Base-by-base conservation (phyloP, 2,797 vertebrate species). In the Schizopygopsis pylzovi region DNA sequence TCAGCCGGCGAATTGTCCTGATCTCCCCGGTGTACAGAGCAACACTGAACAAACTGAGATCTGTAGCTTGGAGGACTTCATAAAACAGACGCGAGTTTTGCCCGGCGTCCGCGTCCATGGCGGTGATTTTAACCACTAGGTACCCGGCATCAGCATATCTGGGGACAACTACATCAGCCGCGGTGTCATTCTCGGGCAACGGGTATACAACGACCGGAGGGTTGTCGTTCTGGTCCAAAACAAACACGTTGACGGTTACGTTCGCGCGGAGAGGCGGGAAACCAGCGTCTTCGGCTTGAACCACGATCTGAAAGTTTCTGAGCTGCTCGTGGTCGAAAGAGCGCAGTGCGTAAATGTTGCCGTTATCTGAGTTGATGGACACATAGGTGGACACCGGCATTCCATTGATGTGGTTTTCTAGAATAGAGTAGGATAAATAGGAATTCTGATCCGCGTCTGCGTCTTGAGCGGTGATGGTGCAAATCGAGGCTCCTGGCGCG, bases 141-240 rank as follows among this genome's bases (percentile, higher is more conserved):
- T 96, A 96, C 6, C 97, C 97, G 0, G 96, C 94, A 10, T 97
- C 94, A 0, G 93, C 97, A 0, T 95, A 95, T 0, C 95, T 95
- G 0, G 97, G 96, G 37, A 98, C 95, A 2, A 93, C 87, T 61
- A 95, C 95, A 0, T 90, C 92, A 0, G 96, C 94, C 0, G 94
- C 89, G 0, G 96, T 96, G 10, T 95, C 95, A 0, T 98, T 97
- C 0, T 89, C 94, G 0, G 92, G 90, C 73, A 93, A 8, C 0
- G 96, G 93, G 0, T 96, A 96, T 56, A 96, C 28, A 0, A 98
- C 94, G 0, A 96, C 86, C 0, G 97, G 97, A 0, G 95, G 91
- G 0, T 98, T 98, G 94, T 98, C 97, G 0, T 98, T 98, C 85
- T 97, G 96, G 43, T 98, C 97, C 91, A 97, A 37, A 87, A 98